Base-by-base conservation (phyloP, 2,113 vertebrate species). In the Triplophysa rosa region DNA sequence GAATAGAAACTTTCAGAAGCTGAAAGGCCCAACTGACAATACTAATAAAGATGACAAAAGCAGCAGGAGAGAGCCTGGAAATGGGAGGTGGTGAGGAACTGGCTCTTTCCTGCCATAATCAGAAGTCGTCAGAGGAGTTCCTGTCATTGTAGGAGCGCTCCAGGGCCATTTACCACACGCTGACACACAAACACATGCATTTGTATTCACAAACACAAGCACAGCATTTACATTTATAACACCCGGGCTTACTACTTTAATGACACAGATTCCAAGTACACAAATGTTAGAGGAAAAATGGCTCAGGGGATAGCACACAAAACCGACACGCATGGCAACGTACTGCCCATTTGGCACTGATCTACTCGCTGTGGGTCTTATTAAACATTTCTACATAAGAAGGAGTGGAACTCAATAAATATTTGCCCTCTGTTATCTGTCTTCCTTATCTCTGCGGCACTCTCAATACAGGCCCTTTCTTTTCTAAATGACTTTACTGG, bases 371-470 rank as follows among this genome's bases (percentile, higher is more conserved):
- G 84, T 89, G 82, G 61, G 77, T 84, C 77, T 87, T 89, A 88
- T 92, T 91, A 91, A 93, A 92, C 90, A 91, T 86, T 89, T 91
- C 85, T 89, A 92, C 89, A 91, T 91, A 87, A 91, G 92, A 92
- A 87, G 86, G 86, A 89, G 83, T 79, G 92, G 87, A 84, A 89
- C 88, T 91, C 87, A 67, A 89, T 93, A 89, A 93, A 93, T 94
- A 93, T 94, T 93, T 91, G 87, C 86, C 67, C 47, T 58, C 17
- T 24, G 80, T 89, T 92, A 93, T 91, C 91, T 26, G 58, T 68
- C 71, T n/a, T 69, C 77, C 87, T 90, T 93, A 93, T 92, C 92
- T 91, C 11, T 82, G 80, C 83, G 80, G 63, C 90, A 90, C 90
- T 89, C 85, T 85, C 82, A 61, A 84, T 84, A 80, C 91, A 85